Evolutionary conservation across 2,113 vertebrate genomes (phyloP), one percentile per base, ranked within the genome.

Genomic region (Trachemys scripta): DNA sequence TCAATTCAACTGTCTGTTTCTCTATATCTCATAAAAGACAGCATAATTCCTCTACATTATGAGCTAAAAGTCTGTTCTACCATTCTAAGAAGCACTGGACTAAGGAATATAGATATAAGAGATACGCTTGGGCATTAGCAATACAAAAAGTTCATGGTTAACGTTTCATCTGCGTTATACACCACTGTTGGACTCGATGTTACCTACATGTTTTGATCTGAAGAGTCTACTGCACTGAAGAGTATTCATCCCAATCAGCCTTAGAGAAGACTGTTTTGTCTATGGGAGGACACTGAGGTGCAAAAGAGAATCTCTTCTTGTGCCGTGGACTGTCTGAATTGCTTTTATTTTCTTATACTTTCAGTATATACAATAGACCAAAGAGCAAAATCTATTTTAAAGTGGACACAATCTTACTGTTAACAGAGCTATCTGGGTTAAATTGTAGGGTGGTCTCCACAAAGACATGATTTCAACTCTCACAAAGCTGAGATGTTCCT

Each of bases 301-400:
- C 96, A 85, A 95, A 97, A 97, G 92, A 92, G 95, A 97, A 95
- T 98, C 97, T 98, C 98, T 97, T 98, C 99, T 98, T 75, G 96
- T 89, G 98, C 98, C 99, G 98, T 97, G 98, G 99, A 98, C 99
- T 99, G 98, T 99, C 98, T 98, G 99, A 99, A 98, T 99, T 97
- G 98, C 99, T 98, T 98, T 98, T 98, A 99, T 98, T 99, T 99
- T 98, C 98, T 98, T 98, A 98, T 98, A 97, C 98, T 98, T 98
- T 98, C 98, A 98, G 97, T 98, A 99, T 98, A 99, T 98, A 98
- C 99, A 98, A 99, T 99, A 99, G 99, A 99, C 99, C 99, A 99
- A 99, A 99, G 99, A 99, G 98, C 98, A 98, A 98, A 98, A 98
- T 98, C 98, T 98, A 98, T 98, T 98, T 98, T 98, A 97, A 98